Conservation (phyloP, 2,113 vertebrate genomes). For the Garra rufa region DNA sequence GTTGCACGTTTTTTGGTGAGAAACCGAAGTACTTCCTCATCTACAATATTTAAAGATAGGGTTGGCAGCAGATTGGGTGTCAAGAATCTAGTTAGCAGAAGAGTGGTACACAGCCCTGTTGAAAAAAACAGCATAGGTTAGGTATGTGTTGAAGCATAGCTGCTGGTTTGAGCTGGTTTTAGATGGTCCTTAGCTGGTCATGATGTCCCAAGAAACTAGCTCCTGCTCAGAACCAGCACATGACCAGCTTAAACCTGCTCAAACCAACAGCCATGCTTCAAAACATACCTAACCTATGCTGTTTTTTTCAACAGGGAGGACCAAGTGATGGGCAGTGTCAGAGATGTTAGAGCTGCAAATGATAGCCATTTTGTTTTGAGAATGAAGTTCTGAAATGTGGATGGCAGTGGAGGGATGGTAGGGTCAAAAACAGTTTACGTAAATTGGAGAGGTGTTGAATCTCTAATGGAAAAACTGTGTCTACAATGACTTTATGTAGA, state of each 20-base stretch:
- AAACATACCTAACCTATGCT: too few species aligned
- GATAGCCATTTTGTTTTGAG: conserved; percentile 5
- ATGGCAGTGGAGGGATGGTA: background rate
- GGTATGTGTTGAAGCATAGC: too few species aligned
- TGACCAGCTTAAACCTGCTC: too few species aligned
- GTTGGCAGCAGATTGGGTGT: background rate
- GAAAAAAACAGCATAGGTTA: too few species aligned
- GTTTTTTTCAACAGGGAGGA: too few species aligned
- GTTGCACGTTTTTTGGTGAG: background rate
- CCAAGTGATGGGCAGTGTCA: background rate
- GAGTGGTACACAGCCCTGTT: background rate
- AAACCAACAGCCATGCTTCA: too few species aligned
- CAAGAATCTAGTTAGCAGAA: conserved; percentile 1
- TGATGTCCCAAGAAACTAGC: too few species aligned
- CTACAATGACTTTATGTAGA: background rate
- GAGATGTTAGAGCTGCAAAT: background rate
- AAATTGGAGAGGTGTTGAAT: conserved; percentile 15
- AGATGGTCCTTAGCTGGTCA: too few species aligned
- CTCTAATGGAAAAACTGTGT: conserved; percentile 31
- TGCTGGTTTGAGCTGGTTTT: too few species aligned
- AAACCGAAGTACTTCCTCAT: background rate
- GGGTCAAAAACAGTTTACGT: background rate
- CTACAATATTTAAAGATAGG: background rate
- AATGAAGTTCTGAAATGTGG: background rate
- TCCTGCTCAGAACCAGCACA: too few species aligned